Evolutionary conservation across 2,113 vertebrate genomes (phyloP).

Genomic region (Brevimyrus niger): DNA sequence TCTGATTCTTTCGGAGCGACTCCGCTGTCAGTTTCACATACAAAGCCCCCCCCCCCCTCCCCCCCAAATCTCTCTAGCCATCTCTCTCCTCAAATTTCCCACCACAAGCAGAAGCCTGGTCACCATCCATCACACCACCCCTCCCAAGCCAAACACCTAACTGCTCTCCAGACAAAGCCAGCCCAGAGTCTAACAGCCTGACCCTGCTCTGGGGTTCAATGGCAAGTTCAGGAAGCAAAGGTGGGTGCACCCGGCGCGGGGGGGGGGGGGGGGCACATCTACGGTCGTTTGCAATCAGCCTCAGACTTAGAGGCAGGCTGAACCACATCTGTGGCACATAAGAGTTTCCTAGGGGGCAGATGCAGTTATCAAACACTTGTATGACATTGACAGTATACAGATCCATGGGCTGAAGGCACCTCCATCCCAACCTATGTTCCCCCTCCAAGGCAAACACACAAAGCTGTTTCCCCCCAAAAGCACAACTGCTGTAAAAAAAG

Average conservation of each 20-base stretch:
- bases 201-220: conserved; percentile 36
- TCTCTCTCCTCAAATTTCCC: conserved; percentile 40
- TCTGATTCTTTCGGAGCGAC: background rate
- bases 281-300: background rate
- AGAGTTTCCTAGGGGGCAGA: background rate
- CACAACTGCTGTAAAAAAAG: background rate
- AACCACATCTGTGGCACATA: background rate
- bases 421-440: background rate
- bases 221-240: conserved; percentile 45
- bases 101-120: background rate
- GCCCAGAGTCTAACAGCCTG: conserved; percentile 19
- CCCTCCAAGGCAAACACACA: background rate
- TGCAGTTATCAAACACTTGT: background rate
- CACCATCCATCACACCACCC: conserved; percentile 45
- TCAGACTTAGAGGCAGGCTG: background rate
- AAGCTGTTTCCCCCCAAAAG: background rate
- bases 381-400: background rate
- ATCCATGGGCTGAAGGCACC: background rate
- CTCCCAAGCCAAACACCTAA: conserved; percentile 26
- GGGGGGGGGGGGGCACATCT: background rate
- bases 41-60: background rate
- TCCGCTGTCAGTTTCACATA: background rate
- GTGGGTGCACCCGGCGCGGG: background rate
- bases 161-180: conserved; percentile 37
- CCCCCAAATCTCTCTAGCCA: conserved; percentile 40